A percentile compares a stretch with the other conserved stretches of the same genome.
phyloP scores from a whole-genome alignment of 2,888 invertebrate genomes.

The Brachyptera putata region DNA sequence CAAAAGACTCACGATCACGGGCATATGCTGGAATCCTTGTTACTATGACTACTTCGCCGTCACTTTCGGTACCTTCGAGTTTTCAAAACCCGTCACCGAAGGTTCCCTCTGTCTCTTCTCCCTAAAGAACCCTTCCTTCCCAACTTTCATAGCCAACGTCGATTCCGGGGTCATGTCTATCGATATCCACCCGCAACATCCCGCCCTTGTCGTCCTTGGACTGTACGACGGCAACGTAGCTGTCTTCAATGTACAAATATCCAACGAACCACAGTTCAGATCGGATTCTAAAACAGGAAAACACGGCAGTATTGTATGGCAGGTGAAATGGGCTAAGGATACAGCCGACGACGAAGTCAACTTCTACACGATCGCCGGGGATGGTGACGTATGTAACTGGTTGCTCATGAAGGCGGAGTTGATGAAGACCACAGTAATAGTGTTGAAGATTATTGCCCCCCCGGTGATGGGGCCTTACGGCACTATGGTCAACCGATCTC shows the following conservation, averaged over 20 bases:
- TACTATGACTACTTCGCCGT: conserved; percentile 91
- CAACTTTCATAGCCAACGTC: conserved; percentile 78
- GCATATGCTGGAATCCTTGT: conserved; percentile 80
- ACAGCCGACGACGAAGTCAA: conserved; percentile 87
- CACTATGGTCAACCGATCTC: conserved; percentile 50
- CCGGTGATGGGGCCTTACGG: conserved; percentile 38
- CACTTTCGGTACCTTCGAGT: conserved; percentile 87
- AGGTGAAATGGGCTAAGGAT: conserved; percentile 88
- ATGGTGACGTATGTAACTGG: conserved; percentile 87
- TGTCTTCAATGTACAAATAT: conserved; percentile 75
- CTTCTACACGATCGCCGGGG: conserved; percentile 86
- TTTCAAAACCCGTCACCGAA: conserved; percentile 69
- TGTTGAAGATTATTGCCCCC: conserved; percentile 39
- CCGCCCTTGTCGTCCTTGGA: conserved; percentile 78
- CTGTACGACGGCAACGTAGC: conserved; percentile 83
- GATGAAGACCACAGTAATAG: conserved; percentile 73
- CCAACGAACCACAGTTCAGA: conserved; percentile 61
- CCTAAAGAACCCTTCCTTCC: conserved; percentile 90
- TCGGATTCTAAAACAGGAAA: conserved; percentile 62
- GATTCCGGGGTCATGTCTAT: conserved; percentile 85
- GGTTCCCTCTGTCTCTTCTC: conserved; percentile 85
- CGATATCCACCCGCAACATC: conserved; percentile 76
- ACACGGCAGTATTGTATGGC: conserved; percentile 72
- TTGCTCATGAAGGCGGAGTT: conserved; percentile 76
- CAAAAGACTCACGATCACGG: conserved; percentile 79